Evolutionary conservation across 2,888 invertebrate genomes (phyloP).

Genomic region (Dorcus parallelipipedus): DNA sequence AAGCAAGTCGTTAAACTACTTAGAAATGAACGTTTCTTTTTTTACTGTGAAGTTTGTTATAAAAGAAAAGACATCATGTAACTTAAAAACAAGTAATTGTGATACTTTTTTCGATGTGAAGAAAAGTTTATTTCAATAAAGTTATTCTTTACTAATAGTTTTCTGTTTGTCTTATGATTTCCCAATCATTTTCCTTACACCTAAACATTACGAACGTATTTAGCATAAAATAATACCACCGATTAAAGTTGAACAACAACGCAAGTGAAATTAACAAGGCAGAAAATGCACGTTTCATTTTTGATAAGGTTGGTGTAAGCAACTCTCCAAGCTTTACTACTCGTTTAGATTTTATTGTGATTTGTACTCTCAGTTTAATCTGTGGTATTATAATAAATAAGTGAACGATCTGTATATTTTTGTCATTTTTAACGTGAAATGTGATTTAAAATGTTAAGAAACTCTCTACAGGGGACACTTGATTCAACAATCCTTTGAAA

Average conservation of each 20-base stretch:
- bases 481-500: constrained; percentile 17
- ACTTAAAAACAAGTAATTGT: constrained; percentile 32
- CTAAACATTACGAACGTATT: constrained; percentile 10
- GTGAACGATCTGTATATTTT: constrained; percentile 21
- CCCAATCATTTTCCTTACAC: constrained; percentile 17
- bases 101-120: constrained; percentile 32
- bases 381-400: constrained; percentile 16
- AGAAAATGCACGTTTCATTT: no score
- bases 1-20: background rate
- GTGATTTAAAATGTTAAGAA: constrained; percentile 20
- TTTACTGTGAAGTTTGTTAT: constrained; percentile 7
- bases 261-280: no score
- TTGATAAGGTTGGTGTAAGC: no score
- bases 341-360: constrained; percentile 3
- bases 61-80: constrained; percentile 18
- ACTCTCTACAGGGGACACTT: constrained; percentile 12
- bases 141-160: constrained; percentile 30
- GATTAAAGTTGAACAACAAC: constrained; percentile 11
- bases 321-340: background rate
- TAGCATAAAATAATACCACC: constrained; percentile 19
- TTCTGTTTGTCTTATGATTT: constrained; percentile 5
- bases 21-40: constrained; percentile 29
- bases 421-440: constrained; percentile 18
- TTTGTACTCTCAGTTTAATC: constrained; percentile 11
- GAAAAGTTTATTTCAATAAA: constrained; percentile 38